phyloP scores from a whole-genome alignment of 2,113 vertebrate species.

The Myanophis thanlyinensis region DNA sequence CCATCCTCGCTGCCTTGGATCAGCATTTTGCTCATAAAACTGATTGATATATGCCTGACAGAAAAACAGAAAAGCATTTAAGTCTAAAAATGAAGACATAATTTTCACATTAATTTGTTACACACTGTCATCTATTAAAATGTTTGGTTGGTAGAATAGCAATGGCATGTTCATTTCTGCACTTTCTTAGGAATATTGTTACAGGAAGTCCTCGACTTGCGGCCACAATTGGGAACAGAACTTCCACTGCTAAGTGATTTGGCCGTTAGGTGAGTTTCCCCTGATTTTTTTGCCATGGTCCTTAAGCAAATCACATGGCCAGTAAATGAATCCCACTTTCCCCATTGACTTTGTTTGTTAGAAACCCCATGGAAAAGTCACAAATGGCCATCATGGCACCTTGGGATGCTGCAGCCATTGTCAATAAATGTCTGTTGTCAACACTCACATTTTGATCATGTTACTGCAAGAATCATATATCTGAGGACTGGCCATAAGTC shows the following conservation, averaged over 20 bases:
- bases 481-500: too few relatives aligned
- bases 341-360: neutral
- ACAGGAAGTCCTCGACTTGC: neutral
- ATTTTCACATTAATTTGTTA: neutral
- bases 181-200: constrained; percentile 14
- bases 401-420: too few relatives aligned
- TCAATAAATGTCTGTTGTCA: too few relatives aligned
- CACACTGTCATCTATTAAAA: neutral
- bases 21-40: constrained; percentile 66
- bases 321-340: neutral
- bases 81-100: too few relatives aligned
- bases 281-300: neutral
- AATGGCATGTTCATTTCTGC: neutral
- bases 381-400: neutral
- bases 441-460: too few relatives aligned
- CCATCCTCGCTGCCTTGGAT: constrained; percentile 57
- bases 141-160: neutral
- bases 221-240: neutral
- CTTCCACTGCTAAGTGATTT: neutral
- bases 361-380: neutral
- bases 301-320: neutral
- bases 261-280: neutral
- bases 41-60: constrained; percentile 68
- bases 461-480: too few relatives aligned
- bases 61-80: constrained; percentile 13